Conservation (phyloP, 37 sponge, comb jelly and placozoan genomes). For the Hormiphora californensis region DNA sequence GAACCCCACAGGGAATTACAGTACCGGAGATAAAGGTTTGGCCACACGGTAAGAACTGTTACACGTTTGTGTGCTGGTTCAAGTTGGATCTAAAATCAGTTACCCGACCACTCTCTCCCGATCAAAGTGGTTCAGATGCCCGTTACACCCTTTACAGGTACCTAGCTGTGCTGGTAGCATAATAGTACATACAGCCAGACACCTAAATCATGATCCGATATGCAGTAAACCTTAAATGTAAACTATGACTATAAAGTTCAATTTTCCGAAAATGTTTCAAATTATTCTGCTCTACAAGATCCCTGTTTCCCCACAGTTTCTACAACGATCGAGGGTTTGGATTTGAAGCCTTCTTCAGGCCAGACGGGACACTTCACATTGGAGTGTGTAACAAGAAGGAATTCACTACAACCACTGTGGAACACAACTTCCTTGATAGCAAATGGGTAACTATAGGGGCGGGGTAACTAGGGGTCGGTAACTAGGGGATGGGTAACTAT, state of each 20-base stretch:
- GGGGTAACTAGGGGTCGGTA: no score
- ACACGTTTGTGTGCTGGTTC: conserved; percentile 54
- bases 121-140: neutral
- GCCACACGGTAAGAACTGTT: conserved; percentile 52
- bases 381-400: conserved; percentile 35
- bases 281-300: no score
- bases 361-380: conserved; percentile 42
- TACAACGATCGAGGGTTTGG: conserved; percentile 68
- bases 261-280: no score
- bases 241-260: no score
- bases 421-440: conserved; percentile 53
- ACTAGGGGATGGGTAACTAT: conserved; percentile 20
- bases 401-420: conserved; percentile 37
- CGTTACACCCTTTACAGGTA: conserved; percentile 49
- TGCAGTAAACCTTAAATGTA: no score
- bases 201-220: no score
- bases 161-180: neutral
- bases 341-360: conserved; percentile 80
- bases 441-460: conserved; percentile 43
- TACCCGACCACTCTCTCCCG: conserved; percentile 29
- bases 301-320: conserved; percentile 61
- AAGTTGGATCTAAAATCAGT: conserved; percentile 21
- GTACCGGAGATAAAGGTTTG: conserved; percentile 40
- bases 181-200: no score
- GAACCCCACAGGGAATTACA: conserved; percentile 51